Evolutionary conservation across 2,797 vertebrate species (phyloP).

Genomic region (Paedocypris micromegethes): DNA sequence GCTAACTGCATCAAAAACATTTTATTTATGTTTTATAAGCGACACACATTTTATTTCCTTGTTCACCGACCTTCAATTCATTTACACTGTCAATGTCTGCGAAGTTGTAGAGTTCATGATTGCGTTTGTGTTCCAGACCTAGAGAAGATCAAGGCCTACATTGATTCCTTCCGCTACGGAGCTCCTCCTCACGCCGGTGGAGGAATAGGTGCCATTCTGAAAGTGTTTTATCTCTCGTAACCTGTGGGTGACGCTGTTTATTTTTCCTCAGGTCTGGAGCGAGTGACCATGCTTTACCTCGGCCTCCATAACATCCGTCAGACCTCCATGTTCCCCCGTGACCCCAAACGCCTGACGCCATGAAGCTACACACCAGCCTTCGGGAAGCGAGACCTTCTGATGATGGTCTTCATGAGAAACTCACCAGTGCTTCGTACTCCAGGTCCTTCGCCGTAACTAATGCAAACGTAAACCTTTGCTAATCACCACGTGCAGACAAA

Average conservation of each 20-base stretch:
- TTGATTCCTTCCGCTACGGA: constrained; percentile 94
- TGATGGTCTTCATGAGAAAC: too few relatives aligned
- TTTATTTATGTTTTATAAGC: too few relatives aligned
- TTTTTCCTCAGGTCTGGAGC: constrained; percentile 80
- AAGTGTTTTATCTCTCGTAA: not conserved
- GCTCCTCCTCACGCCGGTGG: constrained; percentile 95
- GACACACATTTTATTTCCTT: too few relatives aligned
- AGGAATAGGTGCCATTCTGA: constrained; percentile 81
- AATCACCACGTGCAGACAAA: too few relatives aligned
- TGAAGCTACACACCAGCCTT: constrained; percentile 56
- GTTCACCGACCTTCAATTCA: not conserved
- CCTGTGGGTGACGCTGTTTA: too few relatives aligned
- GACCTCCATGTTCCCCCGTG: constrained; percentile 98
- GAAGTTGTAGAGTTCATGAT: not conserved
- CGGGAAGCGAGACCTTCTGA: constrained; percentile 17
- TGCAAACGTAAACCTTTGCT: not conserved
- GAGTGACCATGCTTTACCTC: constrained; percentile 96
- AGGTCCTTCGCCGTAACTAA: constrained; percentile 39
- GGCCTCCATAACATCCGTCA: constrained; percentile 94
- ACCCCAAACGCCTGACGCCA: constrained; percentile 94
- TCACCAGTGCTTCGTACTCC: constrained; percentile 21
- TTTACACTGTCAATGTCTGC: not conserved
- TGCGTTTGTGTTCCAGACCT: constrained; percentile 72
- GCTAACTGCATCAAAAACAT: too few relatives aligned
- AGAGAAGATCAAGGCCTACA: constrained; percentile 97